Evolutionary conservation across 2,797 vertebrate genomes (phyloP).

Genomic region (Parauchenoglanis punctatus): DNA sequence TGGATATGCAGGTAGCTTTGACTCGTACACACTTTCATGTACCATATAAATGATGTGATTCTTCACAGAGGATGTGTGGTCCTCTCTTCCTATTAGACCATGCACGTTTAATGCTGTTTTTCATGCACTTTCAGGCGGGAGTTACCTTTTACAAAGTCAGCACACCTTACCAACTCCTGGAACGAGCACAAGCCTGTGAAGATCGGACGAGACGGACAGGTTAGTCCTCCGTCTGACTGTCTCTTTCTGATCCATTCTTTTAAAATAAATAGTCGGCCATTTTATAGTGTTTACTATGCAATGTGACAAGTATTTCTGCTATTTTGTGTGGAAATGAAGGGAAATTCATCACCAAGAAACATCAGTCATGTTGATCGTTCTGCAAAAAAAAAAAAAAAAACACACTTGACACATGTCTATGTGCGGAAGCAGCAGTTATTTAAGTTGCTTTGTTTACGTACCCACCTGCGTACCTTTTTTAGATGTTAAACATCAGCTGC

Average conservation of each 20-base stretch:
- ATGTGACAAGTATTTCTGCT: neutral
- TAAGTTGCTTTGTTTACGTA: neutral
- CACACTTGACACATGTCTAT: neutral
- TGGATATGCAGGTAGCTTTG: constrained; percentile 95
- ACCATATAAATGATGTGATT: neutral
- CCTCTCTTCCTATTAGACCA: neutral
- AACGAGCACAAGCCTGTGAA: constrained; percentile 98
- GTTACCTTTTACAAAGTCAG: constrained; percentile 94
- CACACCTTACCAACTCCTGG: constrained; percentile 96
- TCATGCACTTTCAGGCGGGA: constrained; percentile 80
- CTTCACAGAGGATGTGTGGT: neutral
- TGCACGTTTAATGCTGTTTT: neutral
- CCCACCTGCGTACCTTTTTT: neutral
- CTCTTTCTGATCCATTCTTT: neutral
- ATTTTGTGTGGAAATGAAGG: neutral
- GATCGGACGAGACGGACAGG: constrained; percentile 98
- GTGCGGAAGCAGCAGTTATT: neutral
- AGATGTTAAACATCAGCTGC: neutral
- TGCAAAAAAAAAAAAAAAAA: neutral
- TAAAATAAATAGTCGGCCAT: neutral
- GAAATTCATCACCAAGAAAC: neutral
- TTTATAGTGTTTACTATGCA: neutral
- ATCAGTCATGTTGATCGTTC: neutral
- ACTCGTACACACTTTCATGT: neutral
- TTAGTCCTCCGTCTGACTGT: constrained; percentile 63